Evolutionary conservation across 2,797 vertebrate species (phyloP).

Genomic region (Margarornis squamiger): DNA sequence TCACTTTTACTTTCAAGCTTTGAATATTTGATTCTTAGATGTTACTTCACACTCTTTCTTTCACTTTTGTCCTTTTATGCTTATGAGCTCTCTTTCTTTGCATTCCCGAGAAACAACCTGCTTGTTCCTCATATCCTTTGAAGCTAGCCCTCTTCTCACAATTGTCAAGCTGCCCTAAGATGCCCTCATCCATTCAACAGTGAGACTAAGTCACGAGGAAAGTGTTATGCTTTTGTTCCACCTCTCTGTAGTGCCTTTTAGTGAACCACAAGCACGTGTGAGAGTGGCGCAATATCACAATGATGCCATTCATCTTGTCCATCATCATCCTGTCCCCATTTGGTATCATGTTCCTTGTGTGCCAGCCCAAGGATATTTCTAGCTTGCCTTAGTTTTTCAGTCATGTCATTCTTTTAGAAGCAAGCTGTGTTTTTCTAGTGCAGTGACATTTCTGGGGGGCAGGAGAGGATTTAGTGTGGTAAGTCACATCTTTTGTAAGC

Average conservation of each 20-base stretch:
- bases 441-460: background rate
- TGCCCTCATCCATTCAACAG: slow-evolving; percentile 3
- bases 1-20: background rate
- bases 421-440: slow-evolving; percentile 7
- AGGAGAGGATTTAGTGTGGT: background rate
- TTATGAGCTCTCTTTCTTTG: background rate
- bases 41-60: background rate
- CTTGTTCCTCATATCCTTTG: background rate
- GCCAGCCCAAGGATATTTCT: slow-evolving; percentile 23
- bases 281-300: background rate
- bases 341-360: background rate
- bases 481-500: background rate
- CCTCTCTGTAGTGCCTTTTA: background rate
- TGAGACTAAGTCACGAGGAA: background rate
- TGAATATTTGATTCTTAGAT: background rate
- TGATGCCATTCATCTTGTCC: background rate
- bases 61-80: background rate
- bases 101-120: background rate
- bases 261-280: background rate
- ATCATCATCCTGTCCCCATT: background rate
- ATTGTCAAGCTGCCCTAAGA: background rate
- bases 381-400: background rate
- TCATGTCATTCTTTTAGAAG: background rate
- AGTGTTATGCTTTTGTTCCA: background rate
- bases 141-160: background rate